phyloP scores from a whole-genome alignment of 2,113 vertebrate genomes.

The Corydoras sp. region DNA sequence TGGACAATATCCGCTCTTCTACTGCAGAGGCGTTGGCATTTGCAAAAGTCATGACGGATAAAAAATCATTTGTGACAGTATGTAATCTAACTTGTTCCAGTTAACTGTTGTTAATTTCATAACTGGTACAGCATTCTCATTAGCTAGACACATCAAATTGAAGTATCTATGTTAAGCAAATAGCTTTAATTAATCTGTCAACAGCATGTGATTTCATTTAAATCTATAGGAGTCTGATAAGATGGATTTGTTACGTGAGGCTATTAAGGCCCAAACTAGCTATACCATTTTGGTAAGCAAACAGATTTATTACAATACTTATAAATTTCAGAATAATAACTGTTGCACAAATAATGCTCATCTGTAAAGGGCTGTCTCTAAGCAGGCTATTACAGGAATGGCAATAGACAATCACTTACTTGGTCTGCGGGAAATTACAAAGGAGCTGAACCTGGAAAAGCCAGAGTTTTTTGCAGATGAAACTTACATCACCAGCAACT shows the following conservation, averaged over 20 bases:
- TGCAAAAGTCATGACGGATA: slow-evolving; percentile 77
- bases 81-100: slow-evolving; percentile 29
- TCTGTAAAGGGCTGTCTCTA: background rate
- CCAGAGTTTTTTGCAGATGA: slow-evolving; percentile 87
- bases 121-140: too few relatives aligned
- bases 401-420: slow-evolving; percentile 96
- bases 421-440: slow-evolving; percentile 80
- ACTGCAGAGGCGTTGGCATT: slow-evolving; percentile 81
- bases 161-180: too few relatives aligned
- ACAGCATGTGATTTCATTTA: background rate
- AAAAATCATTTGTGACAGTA: slow-evolving; percentile 60
- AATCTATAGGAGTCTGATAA: slow-evolving; percentile 76
- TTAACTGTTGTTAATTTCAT: too few relatives aligned
- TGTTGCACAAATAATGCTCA: too few relatives aligned
- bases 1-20: slow-evolving; percentile 93
- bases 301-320: slow-evolving; percentile 3
- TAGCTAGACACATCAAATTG: too few relatives aligned
- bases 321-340: slow-evolving; percentile 9
- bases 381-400: slow-evolving; percentile 87
- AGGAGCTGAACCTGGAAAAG: slow-evolving; percentile 72
- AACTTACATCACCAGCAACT: slow-evolving; percentile 80
- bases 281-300: slow-evolving; percentile 80
- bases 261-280: slow-evolving; percentile 83
- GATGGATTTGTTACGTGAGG: slow-evolving; percentile 74
- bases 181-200: too few relatives aligned